Conservation (phyloP, 2,113 vertebrate species). For the Garra rufa region DNA sequence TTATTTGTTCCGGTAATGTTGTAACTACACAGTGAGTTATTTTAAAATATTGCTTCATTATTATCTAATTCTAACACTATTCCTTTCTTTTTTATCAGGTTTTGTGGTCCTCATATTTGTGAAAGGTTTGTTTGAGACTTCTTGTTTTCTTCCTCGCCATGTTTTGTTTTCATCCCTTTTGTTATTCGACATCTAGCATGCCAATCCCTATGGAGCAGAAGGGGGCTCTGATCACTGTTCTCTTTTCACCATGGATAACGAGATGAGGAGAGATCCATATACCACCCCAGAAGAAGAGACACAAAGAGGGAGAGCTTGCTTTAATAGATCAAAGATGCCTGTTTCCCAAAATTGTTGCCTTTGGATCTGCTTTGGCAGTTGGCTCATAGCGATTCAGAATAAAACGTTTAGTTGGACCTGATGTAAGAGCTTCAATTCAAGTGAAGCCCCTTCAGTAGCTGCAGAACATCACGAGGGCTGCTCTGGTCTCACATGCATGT, state of each 20-base stretch:
- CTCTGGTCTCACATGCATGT: constrained; percentile 24
- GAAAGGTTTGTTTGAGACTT: not conserved
- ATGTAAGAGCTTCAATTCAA: constrained; percentile 16
- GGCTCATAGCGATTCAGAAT: constrained; percentile 10
- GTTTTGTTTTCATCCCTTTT: constrained; percentile 27
- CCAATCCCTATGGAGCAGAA: constrained; percentile 6
- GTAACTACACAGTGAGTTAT: not conserved
- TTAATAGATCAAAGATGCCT: constrained; percentile 29
- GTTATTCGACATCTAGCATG: constrained; percentile 9
- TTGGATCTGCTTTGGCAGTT: constrained; percentile 1
- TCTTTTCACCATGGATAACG: constrained; percentile 30
- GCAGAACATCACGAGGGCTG: not conserved
- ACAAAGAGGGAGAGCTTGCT: constrained; percentile 2
- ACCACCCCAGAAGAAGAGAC: constrained; percentile 23
- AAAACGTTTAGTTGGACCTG: constrained; percentile 21
- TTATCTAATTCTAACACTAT: not conserved
- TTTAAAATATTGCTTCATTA: not conserved
- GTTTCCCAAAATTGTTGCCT: constrained; percentile 25
- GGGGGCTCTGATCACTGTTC: constrained; percentile 1
- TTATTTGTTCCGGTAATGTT: not conserved
- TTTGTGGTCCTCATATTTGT: not conserved
- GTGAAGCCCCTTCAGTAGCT: constrained; percentile 5
- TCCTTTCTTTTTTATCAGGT: not conserved
- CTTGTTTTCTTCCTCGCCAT: not conserved
- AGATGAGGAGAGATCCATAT: constrained; percentile 20